Evolutionary conservation across 64 coral and sea anemone genomes (phyloP), one percentile per base, ranked within the genome.

Genomic region (Catalaphyllia jardinei): DNA sequence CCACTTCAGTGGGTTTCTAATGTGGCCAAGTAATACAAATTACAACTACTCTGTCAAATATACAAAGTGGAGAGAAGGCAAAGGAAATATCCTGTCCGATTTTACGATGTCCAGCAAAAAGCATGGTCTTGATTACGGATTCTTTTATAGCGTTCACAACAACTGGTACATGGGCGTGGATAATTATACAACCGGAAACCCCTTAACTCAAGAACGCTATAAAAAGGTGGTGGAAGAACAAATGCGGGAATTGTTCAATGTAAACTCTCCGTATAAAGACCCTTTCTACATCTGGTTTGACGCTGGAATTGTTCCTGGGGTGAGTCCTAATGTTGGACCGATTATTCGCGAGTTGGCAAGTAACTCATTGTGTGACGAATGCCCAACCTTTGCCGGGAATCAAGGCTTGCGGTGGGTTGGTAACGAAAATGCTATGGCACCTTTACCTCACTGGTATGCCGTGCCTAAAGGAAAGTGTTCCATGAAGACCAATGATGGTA

Each of bases 241-340:
- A 76, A 89, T 96, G 87, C 63, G 17, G 24, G 91, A 96, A 20
- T 31, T 96, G 16, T 93, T 93, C 31, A 29, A 63, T 10, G 25
- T 74, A 13, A 30, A 20, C 9, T 93, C 91, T 28, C 62, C 73
- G 10, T 96, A 96, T 80, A 77, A 74, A 42, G 74, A 96, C n/a
- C 94, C 94, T 71, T 96, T 96, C 54, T 96, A 96, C 31, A 77
- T 96, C 8, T 96, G 94, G 94, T 93, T 96, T 72, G 94, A 96
- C 72, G 91, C 94, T 29, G 94, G 94, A 16, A 93, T 92, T 42
- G 86, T 90, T 30, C 76, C 50, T 10, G 76, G 75, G 2, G 67
- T 87, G 75, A 96, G 90, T 25, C 94, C 94, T 54, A 31, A 90
- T 85, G 87, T 96, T 50, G 94, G 94, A 31, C 91, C 88, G 6